Evolutionary conservation across 2,113 vertebrate species (phyloP), one percentile per base, ranked within the genome.

Genomic region (Alethe castanea): DNA sequence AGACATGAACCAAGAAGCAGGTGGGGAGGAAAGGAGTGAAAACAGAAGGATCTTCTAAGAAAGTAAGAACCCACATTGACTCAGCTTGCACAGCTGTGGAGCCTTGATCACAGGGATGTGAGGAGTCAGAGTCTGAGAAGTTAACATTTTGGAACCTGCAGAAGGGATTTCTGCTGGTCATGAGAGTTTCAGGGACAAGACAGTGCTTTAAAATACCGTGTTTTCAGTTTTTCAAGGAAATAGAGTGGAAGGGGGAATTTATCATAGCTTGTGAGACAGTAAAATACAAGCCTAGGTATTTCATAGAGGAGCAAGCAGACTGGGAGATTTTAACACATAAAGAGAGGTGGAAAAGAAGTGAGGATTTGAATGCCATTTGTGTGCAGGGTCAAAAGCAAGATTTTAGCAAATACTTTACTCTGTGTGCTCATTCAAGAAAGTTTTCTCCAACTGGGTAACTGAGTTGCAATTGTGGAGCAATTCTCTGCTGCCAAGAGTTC

Each of bases 1-100:
- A 60, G 17, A 6, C 2, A 1, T 1, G 14, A 61, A 17, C 5
- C 18, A 22, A 35, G 38, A 53, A 33, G 35, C 0, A 0, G 14
- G 2, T 86, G n/a, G 29, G 19, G 7, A 57, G 12, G 18, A 28
- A 48, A 19, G 44, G 38, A 59, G 9, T 31, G 56, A 47, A 69
- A 38, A 4, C 14, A 31, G 14, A n/a, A 25, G 5, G 17, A 22
- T 78, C 33, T 19, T 25, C 12, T 59, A 2, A 25, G 13, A 54
- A 47, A 12, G 19, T 40, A 16, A 36, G 38, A 45, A 13, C 19
- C 1, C 2, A 1, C 59, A 12, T 38, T 20, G 26, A n/a, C 6
- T 61, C 26, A 14, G 11, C 28, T 42, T 50, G 50, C 1, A 3
- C 11, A 19, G 6, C 20, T 67, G 25, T 19, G 57, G 19, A 71